Percentiles rank a stretch among this genome's conserved stretches.
These are phyloP conservation scores for Sarcophaga rosellei DNA, from an alignment of 2,888 invertebrate genomes.

Conservation along the genomic window DNA sequence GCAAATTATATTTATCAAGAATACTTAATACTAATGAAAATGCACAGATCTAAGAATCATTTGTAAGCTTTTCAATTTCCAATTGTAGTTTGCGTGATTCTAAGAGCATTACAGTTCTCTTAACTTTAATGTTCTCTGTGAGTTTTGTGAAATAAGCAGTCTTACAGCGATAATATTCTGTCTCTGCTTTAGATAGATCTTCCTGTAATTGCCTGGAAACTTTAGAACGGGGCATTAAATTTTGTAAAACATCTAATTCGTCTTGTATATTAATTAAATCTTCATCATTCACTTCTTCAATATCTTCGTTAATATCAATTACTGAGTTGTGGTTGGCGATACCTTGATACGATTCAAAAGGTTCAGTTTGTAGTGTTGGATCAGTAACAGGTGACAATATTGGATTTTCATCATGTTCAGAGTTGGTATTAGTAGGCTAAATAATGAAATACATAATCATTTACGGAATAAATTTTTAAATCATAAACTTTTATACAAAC, in stretches of 20 bases:
- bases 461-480: not conserved
- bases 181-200: conserved; percentile 64
- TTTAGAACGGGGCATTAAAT: conserved; percentile 58
- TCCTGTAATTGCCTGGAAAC: conserved; percentile 57
- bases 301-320: conserved; percentile 2
- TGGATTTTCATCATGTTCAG: conserved; percentile 31
- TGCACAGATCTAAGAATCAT: conserved; percentile 34
- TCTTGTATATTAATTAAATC: conserved; percentile 61
- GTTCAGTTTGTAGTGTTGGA: not conserved
- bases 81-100: conserved; percentile 69
- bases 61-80: conserved; percentile 66
- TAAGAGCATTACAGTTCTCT: conserved; percentile 67
- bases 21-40: not conserved
- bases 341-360: conserved; percentile 45
- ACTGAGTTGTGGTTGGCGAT: not conserved
- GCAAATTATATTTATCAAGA: no score
- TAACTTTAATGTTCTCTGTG: conserved; percentile 65
- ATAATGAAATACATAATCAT: not conserved
- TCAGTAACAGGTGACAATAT: conserved; percentile 5
- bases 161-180: conserved; percentile 66
- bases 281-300: conserved; percentile 19
- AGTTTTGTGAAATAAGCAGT: conserved; percentile 66
- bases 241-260: conserved; percentile 55
- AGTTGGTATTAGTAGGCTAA: conserved; percentile 4
- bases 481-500: not conserved